Evolutionary conservation across 1,140 invertebrate species (phyloP), one percentile per base, ranked within the genome.

Genomic region (Drosophila nasuta): DNA sequence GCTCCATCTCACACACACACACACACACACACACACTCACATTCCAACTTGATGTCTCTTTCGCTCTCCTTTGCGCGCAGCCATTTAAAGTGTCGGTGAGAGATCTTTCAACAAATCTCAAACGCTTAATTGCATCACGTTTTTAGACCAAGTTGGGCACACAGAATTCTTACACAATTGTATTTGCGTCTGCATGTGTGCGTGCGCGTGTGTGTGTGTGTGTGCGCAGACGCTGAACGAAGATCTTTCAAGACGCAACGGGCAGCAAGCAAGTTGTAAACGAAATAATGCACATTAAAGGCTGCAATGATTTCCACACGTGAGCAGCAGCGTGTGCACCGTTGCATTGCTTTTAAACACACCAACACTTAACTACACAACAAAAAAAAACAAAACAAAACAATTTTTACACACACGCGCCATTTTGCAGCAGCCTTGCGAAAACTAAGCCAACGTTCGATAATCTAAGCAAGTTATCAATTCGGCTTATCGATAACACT

Each of bases 51-150:
- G 2, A 0, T 20, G 20, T 33, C 25, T 52, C 33, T 25, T 13
- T n/a, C 30, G n/a, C 43, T 60, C 28, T 49, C 4, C 15, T 5
- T 63, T n/a, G 15, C 46, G 60, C 35, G 35, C 52, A 28, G 35
- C 46, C 69, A 51, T 67, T 66, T 73, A 67, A 74, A 74, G 71
- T 74, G 65, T 69, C 71, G 65, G 17, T 38, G 49, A 33, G 65
- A 74, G 20, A 25, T 25, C 20, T 69, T 65, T 74, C 35, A 8
- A 38, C 35, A 38, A 38, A 38, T 3, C 35, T 8, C 57, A 74
- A 69, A 62, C 65, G 65, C 71, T 74, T 74, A 74, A 74, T 74
- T 69, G 71, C 71, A 69, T 74, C 71, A 74, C 71, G 71, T 74
- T 74, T 74, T 74, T 74, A 74, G 65, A 74, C 65, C 71, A 69